Evolutionary conservation across 2,888 invertebrate species (phyloP).

Genomic region (Seira sanloemensis): DNA sequence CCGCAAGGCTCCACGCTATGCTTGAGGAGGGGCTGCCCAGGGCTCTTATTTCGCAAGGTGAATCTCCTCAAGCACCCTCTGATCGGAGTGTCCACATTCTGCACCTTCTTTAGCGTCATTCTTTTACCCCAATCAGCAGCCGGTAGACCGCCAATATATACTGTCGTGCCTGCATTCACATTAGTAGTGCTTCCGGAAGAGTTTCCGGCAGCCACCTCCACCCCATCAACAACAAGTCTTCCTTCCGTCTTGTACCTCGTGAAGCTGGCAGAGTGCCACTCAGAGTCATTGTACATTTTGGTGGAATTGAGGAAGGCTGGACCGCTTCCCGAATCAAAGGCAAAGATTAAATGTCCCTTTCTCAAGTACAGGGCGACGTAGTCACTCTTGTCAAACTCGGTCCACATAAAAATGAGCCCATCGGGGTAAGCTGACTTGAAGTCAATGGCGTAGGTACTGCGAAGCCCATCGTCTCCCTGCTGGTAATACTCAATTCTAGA

Average conservation of each 20-base stretch:
- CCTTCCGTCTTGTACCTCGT: slow-evolving; percentile 81
- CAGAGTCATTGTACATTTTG: slow-evolving; percentile 82
- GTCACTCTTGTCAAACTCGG: slow-evolving; percentile 81
- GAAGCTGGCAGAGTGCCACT: slow-evolving; percentile 88
- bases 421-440: slow-evolving; percentile 92
- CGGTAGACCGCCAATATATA: slow-evolving; percentile 82
- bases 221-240: slow-evolving; percentile 82
- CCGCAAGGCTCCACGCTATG: slow-evolving; percentile 87
- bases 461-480: slow-evolving; percentile 63
- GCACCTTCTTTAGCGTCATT: slow-evolving; percentile 72
- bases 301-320: slow-evolving; percentile 80
- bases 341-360: slow-evolving; percentile 80
- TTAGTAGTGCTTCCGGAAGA: slow-evolving; percentile 77
- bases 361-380: slow-evolving; percentile 86
- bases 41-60: slow-evolving; percentile 79
- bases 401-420: slow-evolving; percentile 88
- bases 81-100: slow-evolving; percentile 83
- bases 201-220: slow-evolving; percentile 78
- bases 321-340: slow-evolving; percentile 84
- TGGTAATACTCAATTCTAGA: slow-evolving; percentile 68
- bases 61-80: slow-evolving; percentile 90
- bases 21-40: slow-evolving; percentile 80
- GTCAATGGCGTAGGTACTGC: slow-evolving; percentile 80
- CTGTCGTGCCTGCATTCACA: slow-evolving; percentile 82
- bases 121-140: slow-evolving; percentile 59